Percentiles rank a stretch among this genome's conserved stretches.
Conservation (phyloP, 1,140 invertebrate species). For the Platorchestia sp. region DNA sequence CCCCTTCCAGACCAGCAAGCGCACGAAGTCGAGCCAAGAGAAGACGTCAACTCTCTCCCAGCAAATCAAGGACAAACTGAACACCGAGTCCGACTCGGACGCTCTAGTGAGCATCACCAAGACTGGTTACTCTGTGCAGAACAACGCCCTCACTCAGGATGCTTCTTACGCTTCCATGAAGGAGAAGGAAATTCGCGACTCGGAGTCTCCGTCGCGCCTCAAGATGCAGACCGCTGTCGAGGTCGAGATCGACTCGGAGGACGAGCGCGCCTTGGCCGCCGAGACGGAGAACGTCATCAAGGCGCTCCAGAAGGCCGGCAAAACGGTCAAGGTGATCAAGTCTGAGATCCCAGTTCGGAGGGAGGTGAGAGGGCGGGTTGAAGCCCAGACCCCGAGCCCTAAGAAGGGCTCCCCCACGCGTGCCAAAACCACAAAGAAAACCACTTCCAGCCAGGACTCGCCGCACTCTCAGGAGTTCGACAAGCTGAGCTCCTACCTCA, state of each 20-base stretch:
- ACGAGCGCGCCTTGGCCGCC: constrained; percentile 60
- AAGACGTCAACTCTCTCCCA: not conserved
- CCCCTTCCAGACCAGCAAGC: not conserved
- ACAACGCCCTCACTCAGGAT: constrained; percentile 80
- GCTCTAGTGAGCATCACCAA: constrained; percentile 60
- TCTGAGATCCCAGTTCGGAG: constrained; percentile 64
- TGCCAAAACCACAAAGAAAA: constrained; percentile 56
- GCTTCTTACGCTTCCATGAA: constrained; percentile 80
- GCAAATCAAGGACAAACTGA: constrained; percentile 25
- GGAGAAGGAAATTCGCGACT: constrained; percentile 82
- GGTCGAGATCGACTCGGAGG: constrained; percentile 61
- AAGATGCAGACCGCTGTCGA: constrained; percentile 67
- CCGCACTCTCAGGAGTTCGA: constrained; percentile 62
- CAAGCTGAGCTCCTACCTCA: constrained; percentile 62
- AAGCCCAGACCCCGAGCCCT: constrained; percentile 56
- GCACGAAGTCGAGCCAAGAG: not conserved
- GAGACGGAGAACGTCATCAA: constrained; percentile 62
- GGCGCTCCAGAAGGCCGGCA: constrained; percentile 55
- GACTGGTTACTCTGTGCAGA: constrained; percentile 71
- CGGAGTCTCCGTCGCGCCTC: constrained; percentile 78
- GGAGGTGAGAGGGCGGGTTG: constrained; percentile 44
- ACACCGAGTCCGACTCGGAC: constrained; percentile 49
- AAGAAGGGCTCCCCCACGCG: constrained; percentile 59
- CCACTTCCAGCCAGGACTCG: constrained; percentile 60
- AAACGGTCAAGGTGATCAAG: constrained; percentile 57